Percentiles rank a stretch among this genome's conserved stretches.
These are phyloP conservation scores for Zaprionus camerounensis DNA, from an alignment of 1,140 invertebrate genomes.

Conservation along the genomic window DNA sequence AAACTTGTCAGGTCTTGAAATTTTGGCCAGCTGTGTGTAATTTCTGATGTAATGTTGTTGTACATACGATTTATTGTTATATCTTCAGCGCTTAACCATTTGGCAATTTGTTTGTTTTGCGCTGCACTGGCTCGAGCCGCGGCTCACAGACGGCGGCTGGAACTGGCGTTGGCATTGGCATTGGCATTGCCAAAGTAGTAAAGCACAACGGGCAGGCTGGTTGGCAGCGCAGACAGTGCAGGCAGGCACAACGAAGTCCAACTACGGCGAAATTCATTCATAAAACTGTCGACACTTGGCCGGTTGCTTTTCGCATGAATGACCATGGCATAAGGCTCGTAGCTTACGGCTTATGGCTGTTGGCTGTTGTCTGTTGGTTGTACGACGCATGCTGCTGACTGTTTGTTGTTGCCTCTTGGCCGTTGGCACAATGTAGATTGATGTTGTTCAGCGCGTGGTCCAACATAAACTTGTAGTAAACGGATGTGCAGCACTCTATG, in stretches of 20 bases:
- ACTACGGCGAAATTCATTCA: constrained; percentile 76
- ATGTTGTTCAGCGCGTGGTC: constrained; percentile 63
- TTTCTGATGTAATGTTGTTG: constrained; percentile 65
- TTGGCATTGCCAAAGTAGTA: constrained; percentile 22
- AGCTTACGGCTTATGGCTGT: constrained; percentile 48
- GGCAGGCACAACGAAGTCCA: constrained; percentile 46
- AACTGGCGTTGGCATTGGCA: constrained; percentile 16
- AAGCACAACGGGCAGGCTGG: constrained; percentile 22
- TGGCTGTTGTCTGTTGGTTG: constrained; percentile 26
- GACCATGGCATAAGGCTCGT: constrained; percentile 58
- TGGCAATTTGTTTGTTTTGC: constrained; percentile 68
- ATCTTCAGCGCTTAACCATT: constrained; percentile 49
- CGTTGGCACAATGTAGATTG: constrained; percentile 52
- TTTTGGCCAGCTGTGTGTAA: constrained; percentile 19
- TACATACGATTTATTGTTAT: constrained; percentile 59
- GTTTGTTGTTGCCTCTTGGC: constrained; percentile 29
- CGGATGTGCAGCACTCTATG: constrained; percentile 52
- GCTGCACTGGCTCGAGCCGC: constrained; percentile 49
- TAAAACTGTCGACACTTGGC: constrained; percentile 68
- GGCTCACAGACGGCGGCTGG: neutral
- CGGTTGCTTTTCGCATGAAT: constrained; percentile 73
- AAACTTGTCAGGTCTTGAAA: constrained; percentile 5
- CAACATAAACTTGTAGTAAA: constrained; percentile 68
- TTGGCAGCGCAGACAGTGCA: neutral
- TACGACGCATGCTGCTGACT: neutral